Percentiles rank a stretch among this genome's conserved stretches.
Evolutionary conservation across 2,113 vertebrate species (phyloP).

Genomic region (Nansenia antarctica): DNA sequence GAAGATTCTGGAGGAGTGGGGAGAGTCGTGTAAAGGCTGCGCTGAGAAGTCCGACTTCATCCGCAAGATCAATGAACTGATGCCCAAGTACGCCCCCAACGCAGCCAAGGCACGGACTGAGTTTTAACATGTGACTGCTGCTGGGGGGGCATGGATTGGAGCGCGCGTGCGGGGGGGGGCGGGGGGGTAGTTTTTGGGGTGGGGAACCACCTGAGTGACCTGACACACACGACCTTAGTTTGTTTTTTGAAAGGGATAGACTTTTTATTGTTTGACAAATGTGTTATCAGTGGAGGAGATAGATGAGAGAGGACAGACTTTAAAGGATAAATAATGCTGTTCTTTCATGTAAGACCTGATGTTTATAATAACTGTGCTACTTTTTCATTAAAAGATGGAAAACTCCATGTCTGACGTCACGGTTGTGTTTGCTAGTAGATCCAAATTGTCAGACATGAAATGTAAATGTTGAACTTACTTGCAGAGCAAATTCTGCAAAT

Average conservation of each 20-base stretch:
- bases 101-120: constrained; percentile 90
- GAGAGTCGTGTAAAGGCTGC: constrained; percentile 94
- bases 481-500: no score
- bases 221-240: constrained; percentile 2
- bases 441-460: no score
- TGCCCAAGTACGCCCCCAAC: constrained; percentile 93
- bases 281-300: background rate
- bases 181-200: constrained; percentile 1
- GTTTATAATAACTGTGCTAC: constrained; percentile 70
- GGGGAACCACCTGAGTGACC: background rate
- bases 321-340: constrained; percentile 43
- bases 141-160: background rate
- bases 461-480: no score
- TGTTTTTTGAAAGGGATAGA: constrained; percentile 34
- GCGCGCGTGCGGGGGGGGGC: background rate
- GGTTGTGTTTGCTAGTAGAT: no score
- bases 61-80: constrained; percentile 94
- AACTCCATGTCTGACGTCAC: constrained; percentile 7
- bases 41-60: constrained; percentile 96
- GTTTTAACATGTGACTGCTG: no score
- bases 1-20: constrained; percentile 98
- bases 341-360: constrained; percentile 46
- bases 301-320: constrained; percentile 13
- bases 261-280: constrained; percentile 68
- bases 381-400: constrained; percentile 81